Evolutionary conservation across 2,888 invertebrate genomes (phyloP).

Genomic region (Sericinus montela): DNA sequence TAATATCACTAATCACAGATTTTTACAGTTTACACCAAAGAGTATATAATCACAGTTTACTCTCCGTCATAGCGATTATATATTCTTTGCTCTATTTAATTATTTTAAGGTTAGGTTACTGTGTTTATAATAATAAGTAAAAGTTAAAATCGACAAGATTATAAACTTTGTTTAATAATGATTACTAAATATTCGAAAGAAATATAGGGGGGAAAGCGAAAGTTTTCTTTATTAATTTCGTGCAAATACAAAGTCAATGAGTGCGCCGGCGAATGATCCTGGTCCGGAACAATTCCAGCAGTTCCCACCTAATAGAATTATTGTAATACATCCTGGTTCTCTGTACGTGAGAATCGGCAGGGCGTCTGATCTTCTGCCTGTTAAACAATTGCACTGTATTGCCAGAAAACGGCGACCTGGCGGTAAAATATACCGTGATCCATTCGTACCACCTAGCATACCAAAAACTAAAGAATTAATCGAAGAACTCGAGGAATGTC

Average conservation of each 20-base stretch:
- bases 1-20: too few species aligned
- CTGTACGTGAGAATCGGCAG: constrained; percentile 92
- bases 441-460: constrained; percentile 82
- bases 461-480: constrained; percentile 83
- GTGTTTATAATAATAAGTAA: too few species aligned
- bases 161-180: too few species aligned
- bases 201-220: too few species aligned
- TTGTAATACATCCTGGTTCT: constrained; percentile 97
- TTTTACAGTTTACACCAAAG: too few species aligned
- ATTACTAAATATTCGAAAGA: too few species aligned
- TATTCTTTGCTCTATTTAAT: too few species aligned
- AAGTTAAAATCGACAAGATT: too few species aligned
- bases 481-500: constrained; percentile 90
- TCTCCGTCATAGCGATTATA: too few species aligned
- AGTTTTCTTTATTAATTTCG: too few species aligned
- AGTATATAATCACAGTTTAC: too few species aligned
- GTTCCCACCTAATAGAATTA: constrained; percentile 88
- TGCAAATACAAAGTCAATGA: constrained; percentile 41
- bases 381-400: constrained; percentile 91
- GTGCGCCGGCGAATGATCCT: constrained; percentile 57
- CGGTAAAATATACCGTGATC: constrained; percentile 80
- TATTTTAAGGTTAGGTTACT: too few species aligned
- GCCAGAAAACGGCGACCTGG: constrained; percentile 82
- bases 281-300: constrained; percentile 77
- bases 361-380: constrained; percentile 93